Evolutionary conservation across 2,797 vertebrate species (phyloP), one percentile per base, ranked within the genome.

Genomic region (Eulemur albifrons): DNA sequence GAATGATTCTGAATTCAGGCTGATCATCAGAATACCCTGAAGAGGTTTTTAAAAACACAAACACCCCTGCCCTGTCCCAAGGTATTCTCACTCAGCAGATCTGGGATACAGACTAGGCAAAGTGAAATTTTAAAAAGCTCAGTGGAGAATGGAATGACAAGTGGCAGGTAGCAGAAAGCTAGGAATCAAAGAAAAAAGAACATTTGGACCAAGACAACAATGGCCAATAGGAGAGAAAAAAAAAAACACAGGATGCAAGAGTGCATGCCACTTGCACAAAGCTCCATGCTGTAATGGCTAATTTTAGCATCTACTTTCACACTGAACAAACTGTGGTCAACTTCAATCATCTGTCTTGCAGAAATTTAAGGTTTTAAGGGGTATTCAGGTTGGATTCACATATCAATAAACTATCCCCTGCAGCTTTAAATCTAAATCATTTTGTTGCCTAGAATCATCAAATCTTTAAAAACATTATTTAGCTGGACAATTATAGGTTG

Each of bases 401-500:
- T 77, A 94, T 90, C 63, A 96, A 77, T 93, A 83, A 96, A 97
- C 65, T 52, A 70, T 45, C 45, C 43, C 63, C 72, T 94, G 38
- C 15, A 91, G 52, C 73, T 93, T 92, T 93, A 93, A 94, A 90
- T 77, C 50, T 52, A 90, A 95, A 84, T 96, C 40, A 85, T 89
- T 94, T 96, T 92, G 79, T 72, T 93, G 77, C 54, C 92, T 87
- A 50, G 35, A 90, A 96, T 63, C 67, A 88, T 79, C 88, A 88
- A 92, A 76, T 85, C 50, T 95, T 93, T 17, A 89, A 90, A 95
- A 95, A 84, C 18, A 91, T 48, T 73, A 85, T 84, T 96, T 94
- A 96, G 72, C 48, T 88, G 48, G 77, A 88, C 92, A 92, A 97
- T 96, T 96, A 94, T 52, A 97, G 76, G 72, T 94, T 94, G 69